Conservation (phyloP, 2,888 invertebrate species). For the Brachylomia viminalis region DNA sequence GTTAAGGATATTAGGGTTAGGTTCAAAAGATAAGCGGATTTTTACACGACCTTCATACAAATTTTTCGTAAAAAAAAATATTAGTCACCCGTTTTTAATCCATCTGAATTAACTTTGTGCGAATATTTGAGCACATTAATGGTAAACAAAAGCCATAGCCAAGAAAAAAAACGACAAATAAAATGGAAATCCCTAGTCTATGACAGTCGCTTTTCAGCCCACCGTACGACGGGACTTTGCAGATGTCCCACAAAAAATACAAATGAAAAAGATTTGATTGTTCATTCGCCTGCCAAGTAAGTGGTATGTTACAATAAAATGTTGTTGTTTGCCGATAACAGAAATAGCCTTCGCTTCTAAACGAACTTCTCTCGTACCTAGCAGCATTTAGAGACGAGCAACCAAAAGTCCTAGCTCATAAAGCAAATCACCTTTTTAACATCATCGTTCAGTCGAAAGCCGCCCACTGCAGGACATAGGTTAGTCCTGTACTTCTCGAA, state of each 20-base stretch:
- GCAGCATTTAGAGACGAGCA: not conserved
- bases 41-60: too few relatives aligned
- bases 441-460: not conserved
- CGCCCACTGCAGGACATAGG: not conserved
- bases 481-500: not conserved
- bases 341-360: not conserved
- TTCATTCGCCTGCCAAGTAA: conserved; percentile 12
- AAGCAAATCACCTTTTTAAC: too few relatives aligned
- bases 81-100: too few relatives aligned
- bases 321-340: not conserved
- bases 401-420: not conserved
- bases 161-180: too few relatives aligned
- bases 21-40: too few relatives aligned
- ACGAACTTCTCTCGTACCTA: not conserved
- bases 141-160: too few relatives aligned
- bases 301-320: not conserved
- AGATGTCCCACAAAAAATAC: not conserved
- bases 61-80: too few relatives aligned
- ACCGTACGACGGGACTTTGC: not conserved
- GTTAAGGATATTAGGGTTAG: too few relatives aligned
- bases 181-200: too few relatives aligned
- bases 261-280: not conserved
- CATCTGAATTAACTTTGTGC: too few relatives aligned
- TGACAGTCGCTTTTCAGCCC: too few relatives aligned
- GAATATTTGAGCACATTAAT: too few relatives aligned